These are phyloP conservation scores for Formica exsecta DNA, from an alignment of 1,140 invertebrate genomes.

Conservation along the genomic window DNA sequence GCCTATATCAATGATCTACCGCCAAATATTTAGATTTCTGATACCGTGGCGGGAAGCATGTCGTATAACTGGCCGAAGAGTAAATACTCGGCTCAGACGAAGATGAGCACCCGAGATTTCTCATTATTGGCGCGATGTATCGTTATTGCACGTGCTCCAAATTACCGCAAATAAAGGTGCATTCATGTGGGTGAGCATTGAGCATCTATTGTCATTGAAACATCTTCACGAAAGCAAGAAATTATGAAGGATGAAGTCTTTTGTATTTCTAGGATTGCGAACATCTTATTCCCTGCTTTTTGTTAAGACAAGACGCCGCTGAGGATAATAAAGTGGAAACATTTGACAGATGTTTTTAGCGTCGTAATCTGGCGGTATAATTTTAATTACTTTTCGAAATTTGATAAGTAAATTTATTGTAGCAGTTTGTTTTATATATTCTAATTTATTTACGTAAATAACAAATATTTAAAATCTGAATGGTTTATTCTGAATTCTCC, in stretches of 20 bases:
- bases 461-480: slow-evolving; percentile 37
- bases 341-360: neutral
- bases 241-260: neutral
- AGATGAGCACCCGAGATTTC: neutral
- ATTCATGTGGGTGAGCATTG: neutral
- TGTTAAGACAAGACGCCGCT: neutral
- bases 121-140: slow-evolving; percentile 1
- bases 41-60: neutral
- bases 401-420: neutral
- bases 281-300: neutral
- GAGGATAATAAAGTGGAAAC: slow-evolving; percentile 5
- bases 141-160: slow-evolving; percentile 8
- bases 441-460: slow-evolving; percentile 22
- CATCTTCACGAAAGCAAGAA: slow-evolving; percentile 2
- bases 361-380: neutral
- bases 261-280: neutral
- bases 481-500: neutral
- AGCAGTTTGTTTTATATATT: neutral
- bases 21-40: slow-evolving; percentile 63
- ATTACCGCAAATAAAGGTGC: slow-evolving; percentile 1
- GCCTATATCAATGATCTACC: neutral
- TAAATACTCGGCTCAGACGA: neutral
- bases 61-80: neutral
- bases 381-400: slow-evolving; percentile 11
- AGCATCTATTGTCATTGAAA: neutral